Base-by-base conservation (phyloP, 2,888 invertebrate genomes). In the Drosophila greeni region DNA sequence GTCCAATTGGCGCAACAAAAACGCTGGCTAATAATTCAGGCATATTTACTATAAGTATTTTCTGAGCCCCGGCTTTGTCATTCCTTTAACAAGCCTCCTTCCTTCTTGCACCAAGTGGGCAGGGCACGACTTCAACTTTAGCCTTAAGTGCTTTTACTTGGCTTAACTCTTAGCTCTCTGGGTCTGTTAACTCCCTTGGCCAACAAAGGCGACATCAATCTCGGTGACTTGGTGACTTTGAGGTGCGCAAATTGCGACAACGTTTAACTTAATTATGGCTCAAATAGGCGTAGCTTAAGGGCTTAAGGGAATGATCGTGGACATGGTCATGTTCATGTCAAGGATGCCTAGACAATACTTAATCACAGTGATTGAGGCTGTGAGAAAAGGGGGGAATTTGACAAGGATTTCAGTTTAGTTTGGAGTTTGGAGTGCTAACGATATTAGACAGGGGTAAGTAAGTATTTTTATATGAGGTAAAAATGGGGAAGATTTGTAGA, bases 211-310 rank as follows among this genome's bases (percentile, higher is more conserved):
- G 69, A 81, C 79, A 83, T 80, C 83, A 80, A 83, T 83, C 79
- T 80, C 69, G 20, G 31, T 29, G 18, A 52, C 58, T 72, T 55
- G 70, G 56, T 72, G 73, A 49, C 60, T 69, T 49, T 29, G 43
- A 54, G 73, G 70, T 67, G 82, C 82, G 76, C 69, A 80, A 76
- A 80, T 80, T 78, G 81, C 85, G 84, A 75, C 82, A 84, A 84
- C 85, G 84, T 84, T 84, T 84, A 85, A 84, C 84, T 84, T 85
- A 84, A 85, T 84, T 85, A 80, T 72, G 73, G 75, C 76, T 72
- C 75, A 84, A 84, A 85, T 85, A 84, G 85, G 84, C 84, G 84
- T 84, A 75, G 66, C 75, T 70, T n/a, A n/a, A n/a, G 67, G 61
- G 61, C 59, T 56, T 29, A 47, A 36, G 47, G 51, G 33, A 54